Conservation (phyloP, 2,797 vertebrate genomes). For the Austrolebias charrua region DNA sequence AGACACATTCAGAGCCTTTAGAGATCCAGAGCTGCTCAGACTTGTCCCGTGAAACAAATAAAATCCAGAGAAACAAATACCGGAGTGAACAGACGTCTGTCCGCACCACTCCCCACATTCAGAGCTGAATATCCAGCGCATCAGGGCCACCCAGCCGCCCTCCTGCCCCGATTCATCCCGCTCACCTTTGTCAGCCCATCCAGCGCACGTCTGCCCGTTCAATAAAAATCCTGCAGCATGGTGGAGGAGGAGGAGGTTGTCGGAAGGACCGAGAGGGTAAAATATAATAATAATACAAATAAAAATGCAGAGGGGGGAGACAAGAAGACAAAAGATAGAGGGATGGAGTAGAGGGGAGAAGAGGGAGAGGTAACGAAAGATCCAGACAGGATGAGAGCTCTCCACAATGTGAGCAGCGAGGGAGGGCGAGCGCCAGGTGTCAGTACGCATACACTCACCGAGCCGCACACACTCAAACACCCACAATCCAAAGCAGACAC, state of each 20-base stretch:
- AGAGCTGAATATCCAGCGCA: conserved; percentile 16
- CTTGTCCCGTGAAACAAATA: conserved; percentile 23
- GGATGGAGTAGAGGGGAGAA: conserved; percentile 34
- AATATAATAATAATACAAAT: not conserved
- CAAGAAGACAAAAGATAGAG: conserved; percentile 44
- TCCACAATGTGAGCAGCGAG: conserved; percentile 70
- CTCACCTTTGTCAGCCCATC: conserved; percentile 74
- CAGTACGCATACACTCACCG: conserved; percentile 70
- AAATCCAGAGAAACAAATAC: conserved; percentile 41
- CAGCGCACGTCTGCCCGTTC: conserved; percentile 49
- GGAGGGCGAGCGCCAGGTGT: conserved; percentile 77
- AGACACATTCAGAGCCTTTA: conserved; percentile 23
- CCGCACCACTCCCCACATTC: conserved; percentile 37
- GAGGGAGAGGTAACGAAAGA: conserved; percentile 43
- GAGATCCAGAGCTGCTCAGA: conserved; percentile 29
- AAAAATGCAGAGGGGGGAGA: conserved; percentile 19
- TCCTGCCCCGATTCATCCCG: conserved; percentile 23
- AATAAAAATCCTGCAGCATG: conserved; percentile 75
- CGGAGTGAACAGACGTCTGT: conserved; percentile 18
- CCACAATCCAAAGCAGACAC: conserved; percentile 49
- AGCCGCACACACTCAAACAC: too few species aligned
- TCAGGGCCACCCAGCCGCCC: conserved; percentile 1
- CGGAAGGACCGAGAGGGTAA: conserved; percentile 21
- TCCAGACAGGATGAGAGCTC: conserved; percentile 69
- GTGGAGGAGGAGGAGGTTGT: conserved; percentile 39